Evolutionary conservation across 1,140 invertebrate species (phyloP), one percentile per base, ranked within the genome.

Genomic region (Lethocerus indicus): DNA sequence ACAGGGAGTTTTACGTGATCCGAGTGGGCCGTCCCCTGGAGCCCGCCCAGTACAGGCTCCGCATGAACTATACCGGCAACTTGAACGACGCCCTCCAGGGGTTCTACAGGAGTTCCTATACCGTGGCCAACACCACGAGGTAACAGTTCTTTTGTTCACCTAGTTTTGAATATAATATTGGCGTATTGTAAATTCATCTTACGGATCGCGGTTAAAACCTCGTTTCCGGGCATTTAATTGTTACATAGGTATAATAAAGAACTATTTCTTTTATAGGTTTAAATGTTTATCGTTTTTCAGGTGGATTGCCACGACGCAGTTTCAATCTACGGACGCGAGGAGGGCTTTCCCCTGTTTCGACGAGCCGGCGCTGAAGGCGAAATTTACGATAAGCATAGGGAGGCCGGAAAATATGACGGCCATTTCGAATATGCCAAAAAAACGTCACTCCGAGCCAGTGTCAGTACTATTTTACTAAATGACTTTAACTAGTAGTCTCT

Each of bases 321-420:
- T 96, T 58, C 81, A 95, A 61, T 72, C 88, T 0, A 86, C 78
- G 0, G 75, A 86, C 53, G 92, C 92, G 0, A 73, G 92, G 47
- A 71, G 79, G 46, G 90, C 84, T 1, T 96, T 96, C 63, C 92
- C 92, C 0, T 96, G 91, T 65, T 94, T 96, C 61, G 94, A 97
- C 62, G 93, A 97, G 60, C 93, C 93, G 0, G 71, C 69, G 3
- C 76, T 89, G 59, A 97, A 97, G 63, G 85, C 92, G 0, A 81
- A 71, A 4, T 96, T 91, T 60, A 68, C 68, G 24, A 73, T 95
- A 12, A 78, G 67, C 14, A 63, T 95, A 25, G 78, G 76, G 1
- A 74, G 81, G 52, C 64, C 73, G 27, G 66, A 72, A 40, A 68
- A 73, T 5, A 79, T 77, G 58, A 76, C 67, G 0, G 72, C 81